Conservation (phyloP, 2,113 vertebrate genomes). For the Bostrychus sinensis region DNA sequence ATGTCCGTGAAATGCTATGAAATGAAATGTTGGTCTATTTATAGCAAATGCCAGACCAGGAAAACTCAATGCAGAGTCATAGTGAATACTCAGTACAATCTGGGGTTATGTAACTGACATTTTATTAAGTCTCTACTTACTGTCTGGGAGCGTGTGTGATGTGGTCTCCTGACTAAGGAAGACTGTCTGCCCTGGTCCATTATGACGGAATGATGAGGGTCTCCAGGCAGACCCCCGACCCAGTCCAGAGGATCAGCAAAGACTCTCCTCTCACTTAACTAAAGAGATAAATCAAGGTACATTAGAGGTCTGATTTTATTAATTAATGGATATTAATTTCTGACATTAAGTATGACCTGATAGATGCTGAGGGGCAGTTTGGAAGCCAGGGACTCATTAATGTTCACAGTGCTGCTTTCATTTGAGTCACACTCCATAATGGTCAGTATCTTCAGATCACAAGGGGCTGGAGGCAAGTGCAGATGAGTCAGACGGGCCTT, state of each 20-base stretch:
- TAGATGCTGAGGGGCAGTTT: constrained; percentile 89
- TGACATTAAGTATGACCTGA: constrained; percentile 79
- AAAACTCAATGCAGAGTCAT: too few relatives aligned
- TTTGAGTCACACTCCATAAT: constrained; percentile 93
- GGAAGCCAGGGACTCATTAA: constrained; percentile 69
- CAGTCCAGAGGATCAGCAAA: constrained; percentile 81
- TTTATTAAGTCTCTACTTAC: too few relatives aligned
- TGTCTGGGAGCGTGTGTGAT: constrained; percentile 79
- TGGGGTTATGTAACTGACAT: not conserved
- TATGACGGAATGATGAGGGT: constrained; percentile 87
- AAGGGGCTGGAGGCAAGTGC: constrained; percentile 77
- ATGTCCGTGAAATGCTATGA: not conserved
- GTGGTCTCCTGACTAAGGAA: constrained; percentile 65
- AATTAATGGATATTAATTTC: not conserved
- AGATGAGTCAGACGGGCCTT: constrained; percentile 93
- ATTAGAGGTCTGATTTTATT: not conserved
- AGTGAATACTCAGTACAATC: not conserved
- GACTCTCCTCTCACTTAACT: constrained; percentile 65
- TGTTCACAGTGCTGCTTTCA: constrained; percentile 82
- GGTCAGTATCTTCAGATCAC: constrained; percentile 92
- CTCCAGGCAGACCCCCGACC: constrained; percentile 87
- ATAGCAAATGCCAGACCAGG: not conserved
- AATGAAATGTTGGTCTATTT: constrained; percentile 3
- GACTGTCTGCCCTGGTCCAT: constrained; percentile 76
- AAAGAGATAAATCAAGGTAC: constrained; percentile 7